Evolutionary conservation across 1,140 invertebrate species (phyloP), one percentile per base, ranked within the genome.

Genomic region (Gerris buenoi): DNA sequence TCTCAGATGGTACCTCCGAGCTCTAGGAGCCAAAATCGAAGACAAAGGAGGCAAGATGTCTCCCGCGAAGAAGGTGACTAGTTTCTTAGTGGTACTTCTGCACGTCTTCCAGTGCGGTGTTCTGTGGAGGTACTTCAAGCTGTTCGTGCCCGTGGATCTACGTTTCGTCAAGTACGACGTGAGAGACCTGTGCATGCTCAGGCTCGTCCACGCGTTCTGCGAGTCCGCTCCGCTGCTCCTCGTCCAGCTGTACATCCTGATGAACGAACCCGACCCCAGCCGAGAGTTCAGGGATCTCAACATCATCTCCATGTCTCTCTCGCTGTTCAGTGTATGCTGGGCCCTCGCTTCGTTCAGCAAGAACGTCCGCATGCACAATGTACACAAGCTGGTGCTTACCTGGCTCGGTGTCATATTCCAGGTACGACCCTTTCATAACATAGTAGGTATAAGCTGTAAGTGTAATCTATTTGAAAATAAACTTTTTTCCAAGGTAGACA

Each of bases 401-500:
- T 93, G 90, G 89, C 81, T 93, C 10, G 91, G 91, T 1, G 90
- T 93, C n/a, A 85, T 92, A 63, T 89, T 88, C 69, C 88, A 90
- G 77, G 81, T 82, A 58, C 64, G 15, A 65, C 14, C 29, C 10
- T 46, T 13, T 60, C 23, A 13, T 22, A 22, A 56, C 10, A 13
- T 56, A 13, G 46, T 56, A 13, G 10, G 46, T 56, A 13, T 56
- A n/a, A n/a, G n/a, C n/a, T n/a, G n/a, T n/a, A n/a, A n/a, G n/a
- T 56, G 46, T 14, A 56, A 13, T n/a, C n/a, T 56, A 56, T 56
- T 56, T n/a, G 46, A 56, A 13, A 56, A n/a, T n/a, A n/a, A n/a
- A n/a, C n/a, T 13, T 56, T 13, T 14, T 56, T 14, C 46, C 46
- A 13, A 13, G 46, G 46, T 13, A 56, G n/a, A n/a, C 13, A 56